Conservation (phyloP, 2,113 vertebrate species). For the Mus spicilegus region DNA sequence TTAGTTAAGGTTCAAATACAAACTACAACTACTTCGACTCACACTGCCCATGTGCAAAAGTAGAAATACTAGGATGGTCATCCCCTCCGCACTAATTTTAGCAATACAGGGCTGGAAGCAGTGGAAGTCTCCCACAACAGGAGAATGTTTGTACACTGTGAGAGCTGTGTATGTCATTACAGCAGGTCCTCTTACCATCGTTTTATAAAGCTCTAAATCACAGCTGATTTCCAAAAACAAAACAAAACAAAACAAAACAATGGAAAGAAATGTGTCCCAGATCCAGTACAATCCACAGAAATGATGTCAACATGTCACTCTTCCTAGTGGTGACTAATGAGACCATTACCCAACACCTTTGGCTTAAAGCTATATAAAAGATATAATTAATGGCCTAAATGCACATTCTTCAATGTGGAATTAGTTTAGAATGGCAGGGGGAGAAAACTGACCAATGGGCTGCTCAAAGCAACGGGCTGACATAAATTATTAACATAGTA, state of each 20-base stretch:
- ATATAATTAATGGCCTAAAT: constrained; percentile 4
- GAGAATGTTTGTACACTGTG: background rate
- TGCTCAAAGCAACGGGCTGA: background rate
- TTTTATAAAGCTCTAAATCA: background rate
- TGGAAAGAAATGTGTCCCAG: background rate
- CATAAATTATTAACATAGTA: background rate
- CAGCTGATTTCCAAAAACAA: background rate
- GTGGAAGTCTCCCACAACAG: background rate
- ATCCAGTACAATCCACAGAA: background rate
- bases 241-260: background rate
- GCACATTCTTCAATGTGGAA: background rate
- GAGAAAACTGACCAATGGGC: background rate
- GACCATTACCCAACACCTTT: background rate
- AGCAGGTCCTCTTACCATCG: background rate
- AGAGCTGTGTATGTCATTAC: background rate
- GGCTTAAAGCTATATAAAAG: background rate
- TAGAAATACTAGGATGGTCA: background rate
- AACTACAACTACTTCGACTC: background rate
- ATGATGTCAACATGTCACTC: background rate
- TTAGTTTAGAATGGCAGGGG: background rate
- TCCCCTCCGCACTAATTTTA: background rate
- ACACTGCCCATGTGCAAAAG: constrained; percentile 30
- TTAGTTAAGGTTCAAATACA: constrained; percentile 5
- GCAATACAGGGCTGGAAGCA: background rate
- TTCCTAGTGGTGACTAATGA: background rate